Evolutionary conservation across 2,888 invertebrate genomes (phyloP), one percentile per base, ranked within the genome.

Genomic region (Macrophya annulata): DNA sequence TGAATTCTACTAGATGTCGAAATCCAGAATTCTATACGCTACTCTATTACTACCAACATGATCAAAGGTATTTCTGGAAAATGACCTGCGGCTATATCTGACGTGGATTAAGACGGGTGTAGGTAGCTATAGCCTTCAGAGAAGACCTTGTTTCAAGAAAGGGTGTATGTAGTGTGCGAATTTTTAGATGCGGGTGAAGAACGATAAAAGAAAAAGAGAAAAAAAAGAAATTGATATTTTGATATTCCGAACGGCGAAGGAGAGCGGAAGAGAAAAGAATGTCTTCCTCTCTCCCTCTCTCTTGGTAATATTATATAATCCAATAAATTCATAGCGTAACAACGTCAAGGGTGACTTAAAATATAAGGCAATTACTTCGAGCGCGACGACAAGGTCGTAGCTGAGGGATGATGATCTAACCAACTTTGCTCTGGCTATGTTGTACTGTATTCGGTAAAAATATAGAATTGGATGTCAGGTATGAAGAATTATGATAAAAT

Each of bases 241-340:
- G 12, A 62, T 62, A 10, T 12, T 12, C 9, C 4, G 37, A 17
- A 37, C 15, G 5, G 68, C 6, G 37, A 68, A 37, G 25, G 37
- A 68, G 4, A 31, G 37, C 5, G 6, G 12, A 31, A 17, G 12
- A 68, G 6, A 68, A 6, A 17, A 31, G 31, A 31, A 31, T 31
- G 1, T 31, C 31, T 31, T 3, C 3, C 31, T 31, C 31, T 31
- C 31, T 31, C 31, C 3, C 31, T 31, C 37, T 37, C 68, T 17
- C 31, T 6, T 4, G 62, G 68, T 17, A 6, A 68, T 68, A 37
- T 74, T 45, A 74, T 74, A 45, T 74, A 74, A 74, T 74, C 72
- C 72, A 45, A 74, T 74, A 74, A 74, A 74, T 74, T 74, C 72
- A 74, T 45, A 43, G 72, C 72, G 72, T 74, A 74, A 74, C 72